Evolutionary conservation across 2,888 invertebrate genomes (phyloP).

Genomic region (Diplolepis rosae): DNA sequence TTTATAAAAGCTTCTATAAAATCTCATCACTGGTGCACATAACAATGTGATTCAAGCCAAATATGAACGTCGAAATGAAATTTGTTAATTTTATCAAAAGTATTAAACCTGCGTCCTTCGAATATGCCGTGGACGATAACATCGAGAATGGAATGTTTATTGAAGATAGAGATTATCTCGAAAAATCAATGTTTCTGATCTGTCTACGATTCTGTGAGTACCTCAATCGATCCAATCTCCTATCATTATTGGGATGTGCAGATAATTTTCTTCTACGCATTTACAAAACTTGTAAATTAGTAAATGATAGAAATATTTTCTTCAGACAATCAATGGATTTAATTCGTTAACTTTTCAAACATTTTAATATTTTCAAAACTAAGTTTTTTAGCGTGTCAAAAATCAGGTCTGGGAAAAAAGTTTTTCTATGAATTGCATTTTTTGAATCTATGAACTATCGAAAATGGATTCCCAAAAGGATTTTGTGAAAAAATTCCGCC

Average conservation of each 20-base stretch:
- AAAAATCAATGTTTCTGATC: conserved; percentile 7
- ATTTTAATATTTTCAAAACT: too few species aligned
- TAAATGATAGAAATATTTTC: too few species aligned
- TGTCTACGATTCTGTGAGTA: conserved; percentile 14
- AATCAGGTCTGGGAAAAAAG: too few species aligned
- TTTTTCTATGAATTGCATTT: too few species aligned
- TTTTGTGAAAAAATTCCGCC: too few species aligned
- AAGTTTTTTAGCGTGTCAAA: too few species aligned
- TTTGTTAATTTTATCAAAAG: neutral
- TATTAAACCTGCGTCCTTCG: neutral
- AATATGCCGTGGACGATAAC: neutral
- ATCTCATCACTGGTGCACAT: conserved; percentile 7
- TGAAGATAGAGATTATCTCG: conserved; percentile 9
- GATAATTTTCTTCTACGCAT: conserved; percentile 11
- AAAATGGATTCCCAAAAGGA: too few species aligned
- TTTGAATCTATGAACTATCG: too few species aligned
- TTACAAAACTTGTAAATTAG: neutral
- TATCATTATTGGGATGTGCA: neutral
- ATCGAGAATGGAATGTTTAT: conserved; percentile 4
- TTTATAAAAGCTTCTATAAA: neutral
- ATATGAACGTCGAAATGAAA: conserved; percentile 5
- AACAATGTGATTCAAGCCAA: neutral
- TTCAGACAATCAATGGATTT: too few species aligned
- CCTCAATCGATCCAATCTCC: neutral
- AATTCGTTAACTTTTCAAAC: too few species aligned